phyloP scores from a whole-genome alignment of 2,888 invertebrate species.

The Sinhomidia bicolor region DNA sequence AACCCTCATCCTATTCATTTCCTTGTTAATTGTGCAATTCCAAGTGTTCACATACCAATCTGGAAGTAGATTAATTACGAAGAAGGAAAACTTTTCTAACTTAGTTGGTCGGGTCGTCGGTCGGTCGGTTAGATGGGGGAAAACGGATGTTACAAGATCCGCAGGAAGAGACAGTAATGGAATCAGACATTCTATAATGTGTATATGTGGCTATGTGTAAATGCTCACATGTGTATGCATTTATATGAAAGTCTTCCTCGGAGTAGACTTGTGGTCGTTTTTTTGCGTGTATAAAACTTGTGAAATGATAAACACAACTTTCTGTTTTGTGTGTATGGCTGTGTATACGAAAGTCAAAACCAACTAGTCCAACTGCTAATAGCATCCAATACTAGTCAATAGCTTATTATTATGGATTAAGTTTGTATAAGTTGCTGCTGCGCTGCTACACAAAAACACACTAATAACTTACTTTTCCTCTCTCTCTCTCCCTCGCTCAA shows the following conservation, averaged over 20 bases:
- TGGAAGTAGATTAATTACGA: slow-evolving; percentile 77
- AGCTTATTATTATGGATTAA: slow-evolving; percentile 5
- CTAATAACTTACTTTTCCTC: not conserved
- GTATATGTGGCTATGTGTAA: not conserved
- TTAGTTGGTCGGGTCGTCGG: slow-evolving; percentile 56
- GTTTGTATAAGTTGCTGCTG: not conserved
- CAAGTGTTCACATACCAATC: slow-evolving; percentile 77
- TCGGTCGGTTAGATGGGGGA: slow-evolving; percentile 51
- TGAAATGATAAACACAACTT: slow-evolving; percentile 48
- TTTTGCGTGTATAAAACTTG: not conserved
- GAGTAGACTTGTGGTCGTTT: not conserved
- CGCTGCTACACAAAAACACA: not conserved
- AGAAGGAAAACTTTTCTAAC: slow-evolving; percentile 67
- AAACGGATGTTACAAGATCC: slow-evolving; percentile 70
- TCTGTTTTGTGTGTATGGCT: too few species aligned
- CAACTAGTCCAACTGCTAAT: not conserved
- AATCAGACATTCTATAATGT: slow-evolving; percentile 59
- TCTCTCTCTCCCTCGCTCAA: too few species aligned
- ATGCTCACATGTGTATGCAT: too few species aligned
- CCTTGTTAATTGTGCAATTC: slow-evolving; percentile 78
- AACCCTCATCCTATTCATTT: slow-evolving; percentile 75
- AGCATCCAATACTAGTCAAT: slow-evolving; percentile 6
- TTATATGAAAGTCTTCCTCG: too few species aligned
- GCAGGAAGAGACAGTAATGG: slow-evolving; percentile 68
- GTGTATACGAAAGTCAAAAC: too few species aligned